Conservation (phyloP, 2,113 vertebrate genomes). For the Cygnus buccinator region DNA sequence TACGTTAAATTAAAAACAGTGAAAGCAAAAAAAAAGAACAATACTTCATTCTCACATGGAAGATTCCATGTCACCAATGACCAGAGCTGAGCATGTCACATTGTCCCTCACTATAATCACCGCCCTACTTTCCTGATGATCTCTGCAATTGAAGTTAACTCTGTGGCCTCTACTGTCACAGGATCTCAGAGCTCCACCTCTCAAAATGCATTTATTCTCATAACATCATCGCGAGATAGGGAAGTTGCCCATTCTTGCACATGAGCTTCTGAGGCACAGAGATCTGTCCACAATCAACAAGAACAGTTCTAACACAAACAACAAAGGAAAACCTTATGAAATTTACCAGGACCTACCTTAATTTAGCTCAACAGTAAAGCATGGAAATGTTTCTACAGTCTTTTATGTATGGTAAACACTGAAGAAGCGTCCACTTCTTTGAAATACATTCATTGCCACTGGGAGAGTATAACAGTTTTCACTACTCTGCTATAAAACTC, state of each 20-base stretch:
- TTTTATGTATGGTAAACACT: not conserved
- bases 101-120: not conserved
- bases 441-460: not conserved
- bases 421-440: not conserved
- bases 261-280: not conserved
- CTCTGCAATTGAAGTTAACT: not conserved
- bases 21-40: not conserved
- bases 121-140: not conserved
- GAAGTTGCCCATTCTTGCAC: not conserved
- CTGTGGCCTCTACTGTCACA: not conserved
- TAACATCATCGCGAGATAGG: not conserved
- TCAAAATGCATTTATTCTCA: not conserved
- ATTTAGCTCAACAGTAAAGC: not conserved
- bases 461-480: not conserved
- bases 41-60: not conserved
- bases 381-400: not conserved
- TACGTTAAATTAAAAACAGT: conserved; percentile 6
- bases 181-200: not conserved
- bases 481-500: not conserved
- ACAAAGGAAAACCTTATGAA: not conserved
- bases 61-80: not conserved
- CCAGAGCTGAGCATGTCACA: not conserved
- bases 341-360: not conserved
- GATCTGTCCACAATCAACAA: not conserved
- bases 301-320: not conserved